Evolutionary conservation across 2,113 vertebrate genomes (phyloP).

Genomic region (Tragelaphus strepsiceros): DNA sequence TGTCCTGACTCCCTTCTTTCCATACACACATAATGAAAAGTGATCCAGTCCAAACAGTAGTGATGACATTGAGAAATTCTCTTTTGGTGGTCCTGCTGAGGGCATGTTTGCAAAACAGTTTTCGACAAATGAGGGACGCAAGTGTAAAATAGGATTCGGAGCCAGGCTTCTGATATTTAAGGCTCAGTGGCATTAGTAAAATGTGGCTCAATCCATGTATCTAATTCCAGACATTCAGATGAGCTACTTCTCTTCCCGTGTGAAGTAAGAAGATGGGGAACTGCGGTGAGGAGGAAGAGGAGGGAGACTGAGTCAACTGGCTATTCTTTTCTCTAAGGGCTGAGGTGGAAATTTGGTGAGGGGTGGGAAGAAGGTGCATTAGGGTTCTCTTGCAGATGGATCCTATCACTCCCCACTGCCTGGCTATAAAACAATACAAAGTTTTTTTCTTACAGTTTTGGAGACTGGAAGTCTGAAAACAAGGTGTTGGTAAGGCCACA

Average conservation of each 20-base stretch:
- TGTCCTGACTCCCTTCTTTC: not conserved
- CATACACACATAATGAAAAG: not conserved
- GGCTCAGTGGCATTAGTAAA: not conserved
- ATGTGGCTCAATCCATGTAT: not conserved
- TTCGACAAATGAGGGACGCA: not conserved
- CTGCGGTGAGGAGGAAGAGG: not conserved
- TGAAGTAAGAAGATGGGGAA: not conserved
- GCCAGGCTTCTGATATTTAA: not conserved
- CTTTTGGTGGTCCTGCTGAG: not conserved
- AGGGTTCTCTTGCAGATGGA: not conserved
- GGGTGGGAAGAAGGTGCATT: not conserved
- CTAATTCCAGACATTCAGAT: not conserved
- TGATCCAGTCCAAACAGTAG: not conserved
- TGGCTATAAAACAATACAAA: not conserved
- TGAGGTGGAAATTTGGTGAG: not conserved
- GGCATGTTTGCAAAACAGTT: not conserved
- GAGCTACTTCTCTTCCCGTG: not conserved
- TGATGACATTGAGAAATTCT: not conserved
- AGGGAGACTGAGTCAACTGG: not conserved
- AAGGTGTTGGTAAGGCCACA: not conserved
- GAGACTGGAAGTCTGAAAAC: not conserved
- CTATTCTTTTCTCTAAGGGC: not conserved
- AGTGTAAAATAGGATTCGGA: not conserved
- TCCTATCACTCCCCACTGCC: not conserved
- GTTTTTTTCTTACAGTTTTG: not conserved